Percentiles rank a stretch among this genome's conserved stretches.
These are phyloP conservation scores for Lacerta bilineata DNA, from an alignment of 2,797 vertebrate species.

Conservation along the genomic window DNA sequence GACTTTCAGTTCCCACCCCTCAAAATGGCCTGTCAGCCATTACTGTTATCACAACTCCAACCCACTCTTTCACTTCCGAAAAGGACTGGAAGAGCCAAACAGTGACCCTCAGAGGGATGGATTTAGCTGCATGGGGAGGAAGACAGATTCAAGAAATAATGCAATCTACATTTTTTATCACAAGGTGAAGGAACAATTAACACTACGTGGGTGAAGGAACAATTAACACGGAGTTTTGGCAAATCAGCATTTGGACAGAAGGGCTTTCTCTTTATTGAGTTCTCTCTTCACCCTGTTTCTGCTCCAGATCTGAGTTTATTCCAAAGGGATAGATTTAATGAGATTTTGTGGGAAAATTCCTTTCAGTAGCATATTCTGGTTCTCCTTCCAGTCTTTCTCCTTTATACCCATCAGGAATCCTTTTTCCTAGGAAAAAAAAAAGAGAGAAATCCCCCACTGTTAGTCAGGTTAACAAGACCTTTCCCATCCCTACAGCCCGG, in stretches of 20 bases:
- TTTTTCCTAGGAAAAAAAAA: slow-evolving; percentile 68
- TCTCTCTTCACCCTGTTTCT: neutral
- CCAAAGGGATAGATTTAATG: slow-evolving; percentile 40
- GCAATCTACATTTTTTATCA: neutral
- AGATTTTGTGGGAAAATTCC: slow-evolving; percentile 73
- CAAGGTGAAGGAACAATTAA: neutral
- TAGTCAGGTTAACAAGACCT: neutral
- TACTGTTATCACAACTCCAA: neutral
- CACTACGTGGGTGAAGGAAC: neutral
- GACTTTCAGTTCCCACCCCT: neutral
- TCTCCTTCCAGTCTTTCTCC: slow-evolving; percentile 77
- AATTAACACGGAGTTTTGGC: neutral
- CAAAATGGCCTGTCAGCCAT: neutral
- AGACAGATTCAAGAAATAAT: neutral
- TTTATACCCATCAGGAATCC: slow-evolving; percentile 73
- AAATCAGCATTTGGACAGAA: neutral
- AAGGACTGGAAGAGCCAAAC: neutral
- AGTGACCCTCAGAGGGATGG: neutral
- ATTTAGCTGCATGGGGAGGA: neutral
- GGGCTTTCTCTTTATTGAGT: neutral
- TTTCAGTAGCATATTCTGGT: slow-evolving; percentile 72
- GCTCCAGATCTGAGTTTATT: neutral
- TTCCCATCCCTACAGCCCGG: neutral
- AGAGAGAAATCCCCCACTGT: too few relatives aligned
- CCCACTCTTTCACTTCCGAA: neutral